A percentile compares a stretch with the other conserved stretches of the same genome.
Conservation (phyloP, 2,888 invertebrate genomes). For the Proisotoma minuta region DNA sequence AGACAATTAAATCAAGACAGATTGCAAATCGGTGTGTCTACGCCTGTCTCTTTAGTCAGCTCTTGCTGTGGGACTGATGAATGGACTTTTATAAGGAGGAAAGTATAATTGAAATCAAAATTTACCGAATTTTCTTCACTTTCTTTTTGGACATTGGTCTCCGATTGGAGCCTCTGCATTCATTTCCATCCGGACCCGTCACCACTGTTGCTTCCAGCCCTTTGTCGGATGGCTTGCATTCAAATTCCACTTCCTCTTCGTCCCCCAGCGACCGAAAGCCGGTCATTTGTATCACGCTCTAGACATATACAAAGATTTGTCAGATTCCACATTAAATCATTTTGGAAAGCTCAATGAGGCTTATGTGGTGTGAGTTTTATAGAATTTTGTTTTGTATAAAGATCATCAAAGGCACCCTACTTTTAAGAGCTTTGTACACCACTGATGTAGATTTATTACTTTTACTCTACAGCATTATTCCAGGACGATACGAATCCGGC, state of each 20-base stretch:
- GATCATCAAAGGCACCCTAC: background rate
- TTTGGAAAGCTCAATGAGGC: too few relatives aligned
- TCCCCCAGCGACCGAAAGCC: constrained; percentile 85
- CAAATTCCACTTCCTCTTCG: constrained; percentile 82
- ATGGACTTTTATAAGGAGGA: too few relatives aligned
- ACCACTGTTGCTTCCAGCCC: constrained; percentile 83
- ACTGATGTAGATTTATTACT: constrained; percentile 13
- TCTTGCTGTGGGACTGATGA: too few relatives aligned
- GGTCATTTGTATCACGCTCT: constrained; percentile 87
- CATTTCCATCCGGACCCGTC: constrained; percentile 69
- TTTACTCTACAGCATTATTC: background rate
- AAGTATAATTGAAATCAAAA: too few relatives aligned
- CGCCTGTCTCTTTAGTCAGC: too few relatives aligned
- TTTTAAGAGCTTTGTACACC: constrained; percentile 1
- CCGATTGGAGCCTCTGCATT: constrained; percentile 77
- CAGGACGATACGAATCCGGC: too few relatives aligned
- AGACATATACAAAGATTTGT: constrained; percentile 46
- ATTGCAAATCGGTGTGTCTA: constrained; percentile 10
- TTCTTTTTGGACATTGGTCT: constrained; percentile 76
- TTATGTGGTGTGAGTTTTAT: too few relatives aligned
- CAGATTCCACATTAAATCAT: background rate
- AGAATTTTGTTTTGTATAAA: background rate
- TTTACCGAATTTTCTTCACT: constrained; percentile 77
- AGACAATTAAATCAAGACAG: too few relatives aligned
- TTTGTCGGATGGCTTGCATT: constrained; percentile 75